Evolutionary conservation across 2,113 vertebrate genomes (phyloP).

Genomic region (Ptyas mucosa): DNA sequence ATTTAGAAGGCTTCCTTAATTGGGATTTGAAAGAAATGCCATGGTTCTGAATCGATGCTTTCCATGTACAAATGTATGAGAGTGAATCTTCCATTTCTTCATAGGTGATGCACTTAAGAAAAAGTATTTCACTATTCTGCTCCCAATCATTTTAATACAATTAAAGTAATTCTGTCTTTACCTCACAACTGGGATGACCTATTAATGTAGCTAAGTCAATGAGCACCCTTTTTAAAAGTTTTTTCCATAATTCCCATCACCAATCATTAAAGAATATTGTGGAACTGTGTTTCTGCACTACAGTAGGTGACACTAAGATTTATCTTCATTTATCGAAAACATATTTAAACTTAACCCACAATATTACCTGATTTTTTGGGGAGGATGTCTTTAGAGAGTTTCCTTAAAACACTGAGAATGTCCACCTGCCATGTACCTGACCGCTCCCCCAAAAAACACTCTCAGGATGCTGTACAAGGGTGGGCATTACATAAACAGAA

Average conservation of each 20-base stretch:
- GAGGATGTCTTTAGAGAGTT: not conserved
- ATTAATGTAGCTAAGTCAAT: not conserved
- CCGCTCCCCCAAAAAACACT: not conserved
- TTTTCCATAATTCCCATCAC: not conserved
- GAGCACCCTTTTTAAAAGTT: not conserved
- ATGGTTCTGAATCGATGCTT: not conserved
- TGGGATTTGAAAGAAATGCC: not conserved
- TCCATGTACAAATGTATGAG: no score
- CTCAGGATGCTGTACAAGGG: not conserved
- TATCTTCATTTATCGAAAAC: not conserved
- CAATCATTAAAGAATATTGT: not conserved
- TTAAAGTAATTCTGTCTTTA: not conserved
- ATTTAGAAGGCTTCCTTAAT: not conserved
- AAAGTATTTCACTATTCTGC: not conserved
- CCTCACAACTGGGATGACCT: not conserved
- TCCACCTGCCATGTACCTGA: not conserved
- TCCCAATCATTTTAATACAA: not conserved
- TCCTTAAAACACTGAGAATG: not conserved
- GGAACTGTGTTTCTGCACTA: not conserved
- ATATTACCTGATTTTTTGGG: not conserved
- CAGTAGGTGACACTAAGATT: not conserved
- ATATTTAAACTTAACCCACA: not conserved
- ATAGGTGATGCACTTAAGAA: not conserved
- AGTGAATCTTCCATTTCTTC: not conserved
- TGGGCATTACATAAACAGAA: not conserved